phyloP scores from a whole-genome alignment of 2,797 vertebrate species.

The Rhabdomys pumilio region DNA sequence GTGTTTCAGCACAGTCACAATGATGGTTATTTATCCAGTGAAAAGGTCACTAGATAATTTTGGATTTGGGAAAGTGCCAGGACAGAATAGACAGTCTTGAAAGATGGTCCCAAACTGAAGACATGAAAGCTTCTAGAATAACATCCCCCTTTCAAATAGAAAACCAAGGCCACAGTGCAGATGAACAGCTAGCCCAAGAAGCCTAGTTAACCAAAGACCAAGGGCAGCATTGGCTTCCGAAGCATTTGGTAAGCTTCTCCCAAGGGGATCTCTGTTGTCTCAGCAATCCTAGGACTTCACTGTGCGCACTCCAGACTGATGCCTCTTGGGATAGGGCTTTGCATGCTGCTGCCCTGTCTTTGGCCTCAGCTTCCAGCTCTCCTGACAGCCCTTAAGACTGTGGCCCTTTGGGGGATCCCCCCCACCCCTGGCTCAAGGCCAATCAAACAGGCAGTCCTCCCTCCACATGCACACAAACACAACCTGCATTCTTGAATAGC shows the following conservation, averaged over 20 bases:
- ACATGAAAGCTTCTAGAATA: slow-evolving; percentile 13
- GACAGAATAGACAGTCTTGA: slow-evolving; percentile 36
- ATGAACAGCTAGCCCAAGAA: neutral
- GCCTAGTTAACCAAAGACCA: neutral
- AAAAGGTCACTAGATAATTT: slow-evolving; percentile 55
- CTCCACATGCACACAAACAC: slow-evolving; percentile 55
- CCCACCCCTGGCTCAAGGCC: neutral
- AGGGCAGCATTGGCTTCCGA: neutral
- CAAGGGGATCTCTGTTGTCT: neutral
- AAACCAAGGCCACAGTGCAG: slow-evolving; percentile 42
- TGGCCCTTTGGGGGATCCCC: slow-evolving; percentile 64
- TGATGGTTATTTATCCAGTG: slow-evolving; percentile 68
- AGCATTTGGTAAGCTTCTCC: neutral
- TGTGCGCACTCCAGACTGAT: slow-evolving; percentile 11
- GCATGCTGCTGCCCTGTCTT: slow-evolving; percentile 49
- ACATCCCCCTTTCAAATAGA: slow-evolving; percentile 42
- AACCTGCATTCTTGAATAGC: slow-evolving; percentile 82
- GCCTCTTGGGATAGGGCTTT: neutral
- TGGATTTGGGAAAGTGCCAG: slow-evolving; percentile 60
- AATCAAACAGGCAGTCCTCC: slow-evolving; percentile 54
- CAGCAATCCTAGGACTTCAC: neutral
- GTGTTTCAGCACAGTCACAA: slow-evolving; percentile 63
- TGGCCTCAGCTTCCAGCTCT: slow-evolving; percentile 47
- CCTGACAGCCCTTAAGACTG: slow-evolving; percentile 61
- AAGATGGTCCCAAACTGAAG: slow-evolving; percentile 45